Base-by-base conservation (phyloP, 2,888 invertebrate genomes). In the Alviniconcha strummeri region DNA sequence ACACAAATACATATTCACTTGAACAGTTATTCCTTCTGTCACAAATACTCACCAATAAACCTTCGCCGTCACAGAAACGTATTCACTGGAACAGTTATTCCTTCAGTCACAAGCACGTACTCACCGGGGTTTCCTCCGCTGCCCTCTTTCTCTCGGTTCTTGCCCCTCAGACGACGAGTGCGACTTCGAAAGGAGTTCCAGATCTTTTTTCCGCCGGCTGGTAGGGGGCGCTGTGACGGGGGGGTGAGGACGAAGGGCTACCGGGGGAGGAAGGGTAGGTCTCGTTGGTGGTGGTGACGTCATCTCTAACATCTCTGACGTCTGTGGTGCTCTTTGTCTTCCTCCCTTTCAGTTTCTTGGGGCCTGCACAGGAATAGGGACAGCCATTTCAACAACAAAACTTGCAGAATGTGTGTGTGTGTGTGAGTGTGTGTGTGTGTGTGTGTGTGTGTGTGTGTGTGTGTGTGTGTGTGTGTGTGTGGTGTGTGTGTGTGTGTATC, bases 131-230 rank as follows among this genome's bases (percentile, higher is more conserved):
- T 1, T 80, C 6, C 6, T 57, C 57, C n/a, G 57, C 55, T 82
- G 15, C 54, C 57, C 19, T 82, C 82, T 55, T 82, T 82, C 17
- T 82, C 82, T 4, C 69, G 55, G 69, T 19, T 64, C 57, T 82
- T 82, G 69, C 82, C 82, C 67, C 82, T 82, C 77, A 82, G 77
- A 11, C 82, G 76, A 13, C 82, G 82, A 17, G 82, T 82, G 11
- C 82, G 77, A 17, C 75, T 82, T 6, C 82, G 75, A 67, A 82
- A 77, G 5, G 82, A 82, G 71, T 82, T 82, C 76, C 76, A 82
- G 69, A 82, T 76, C 57, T 77, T 82, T 82, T 36, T 82, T 82
- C 11, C 82, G 67, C 17, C 82, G 82, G 69, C 82, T 82, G 67
- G 77, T 76, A 19, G 82, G 82, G 17, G 82, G 19, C 4, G 67